Evolutionary conservation across 2,888 invertebrate genomes (phyloP).

Genomic region (Thera obeliscata): DNA sequence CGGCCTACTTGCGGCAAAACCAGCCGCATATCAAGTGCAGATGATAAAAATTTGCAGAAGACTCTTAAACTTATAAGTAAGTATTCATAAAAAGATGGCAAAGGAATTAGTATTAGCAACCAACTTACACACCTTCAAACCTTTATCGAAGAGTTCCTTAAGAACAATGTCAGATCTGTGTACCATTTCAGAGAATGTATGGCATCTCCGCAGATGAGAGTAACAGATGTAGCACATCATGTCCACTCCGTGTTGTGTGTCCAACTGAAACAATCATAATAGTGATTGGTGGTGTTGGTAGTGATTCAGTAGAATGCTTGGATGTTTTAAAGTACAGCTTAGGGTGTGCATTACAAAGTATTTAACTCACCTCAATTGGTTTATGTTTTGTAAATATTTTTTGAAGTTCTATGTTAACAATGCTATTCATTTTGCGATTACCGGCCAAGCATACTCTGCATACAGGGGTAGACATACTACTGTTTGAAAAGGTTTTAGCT

Average conservation of each 20-base stretch:
- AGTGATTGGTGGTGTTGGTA: too few relatives aligned
- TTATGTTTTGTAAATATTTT: constrained; percentile 4
- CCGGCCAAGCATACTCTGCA: constrained; percentile 22
- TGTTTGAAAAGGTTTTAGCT: background rate
- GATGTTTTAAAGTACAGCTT: too few relatives aligned
- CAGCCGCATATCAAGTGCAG: too few relatives aligned
- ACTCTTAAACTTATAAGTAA: too few relatives aligned
- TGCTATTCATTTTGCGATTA: constrained; percentile 14
- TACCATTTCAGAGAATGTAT: constrained; percentile 13
- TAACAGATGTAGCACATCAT: constrained; percentile 24
- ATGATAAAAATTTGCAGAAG: too few relatives aligned
- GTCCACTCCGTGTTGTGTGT: constrained; percentile 2
- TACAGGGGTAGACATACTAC: constrained; percentile 13
- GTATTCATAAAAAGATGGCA: too few relatives aligned
- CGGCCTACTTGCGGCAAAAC: too few relatives aligned
- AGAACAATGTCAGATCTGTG: constrained; percentile 11
- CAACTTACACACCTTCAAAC: constrained; percentile 11
- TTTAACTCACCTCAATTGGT: background rate
- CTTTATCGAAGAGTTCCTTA: constrained; percentile 2
- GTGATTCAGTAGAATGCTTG: too few relatives aligned
- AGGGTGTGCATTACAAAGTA: too few relatives aligned
- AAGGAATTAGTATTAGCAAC: background rate
- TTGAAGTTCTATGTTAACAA: constrained; percentile 13
- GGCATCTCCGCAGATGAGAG: constrained; percentile 11
- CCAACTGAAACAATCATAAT: constrained; percentile 8